Evolutionary conservation across 2,888 invertebrate genomes (phyloP).

Genomic region (Lasioglossum morio): DNA sequence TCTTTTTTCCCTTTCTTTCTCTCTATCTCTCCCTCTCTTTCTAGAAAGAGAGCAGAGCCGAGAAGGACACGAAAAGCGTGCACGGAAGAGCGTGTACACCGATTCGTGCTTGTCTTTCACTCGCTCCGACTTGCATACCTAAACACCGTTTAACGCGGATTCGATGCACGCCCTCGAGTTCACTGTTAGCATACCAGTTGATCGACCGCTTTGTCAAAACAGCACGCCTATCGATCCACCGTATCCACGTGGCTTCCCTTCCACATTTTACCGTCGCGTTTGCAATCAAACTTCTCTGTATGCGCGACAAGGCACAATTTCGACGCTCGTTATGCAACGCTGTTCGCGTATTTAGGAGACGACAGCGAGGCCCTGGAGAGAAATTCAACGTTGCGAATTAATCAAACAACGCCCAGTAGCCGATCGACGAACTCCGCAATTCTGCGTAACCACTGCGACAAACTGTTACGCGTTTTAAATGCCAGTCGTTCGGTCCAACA

Average conservation of each 20-base stretch:
- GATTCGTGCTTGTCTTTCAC: neutral
- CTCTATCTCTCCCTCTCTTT: neutral
- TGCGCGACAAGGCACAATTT: neutral
- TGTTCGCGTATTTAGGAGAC: neutral
- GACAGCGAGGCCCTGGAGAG: neutral
- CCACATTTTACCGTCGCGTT: neutral
- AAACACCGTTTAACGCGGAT: conserved; percentile 33
- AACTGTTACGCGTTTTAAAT: neutral
- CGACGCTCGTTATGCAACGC: neutral
- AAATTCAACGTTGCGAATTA: neutral
- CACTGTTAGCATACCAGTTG: conserved; percentile 51
- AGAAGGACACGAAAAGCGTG: neutral
- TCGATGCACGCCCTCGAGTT: conserved; percentile 32
- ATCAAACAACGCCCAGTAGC: neutral
- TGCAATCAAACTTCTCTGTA: conserved; percentile 9
- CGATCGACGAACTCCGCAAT: neutral
- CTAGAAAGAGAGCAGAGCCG: neutral
- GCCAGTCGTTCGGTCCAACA: neutral
- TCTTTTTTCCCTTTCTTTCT: neutral
- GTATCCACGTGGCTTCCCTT: conserved; percentile 24
- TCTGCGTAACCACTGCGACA: neutral
- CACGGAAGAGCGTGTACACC: neutral
- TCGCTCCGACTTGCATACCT: neutral
- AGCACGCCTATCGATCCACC: conserved; percentile 47
- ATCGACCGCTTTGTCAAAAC: conserved; percentile 64